Percentiles rank a stretch among this genome's conserved stretches.
phyloP scores from a whole-genome alignment of 2,113 vertebrate genomes.

The Leptosomus discolor region DNA sequence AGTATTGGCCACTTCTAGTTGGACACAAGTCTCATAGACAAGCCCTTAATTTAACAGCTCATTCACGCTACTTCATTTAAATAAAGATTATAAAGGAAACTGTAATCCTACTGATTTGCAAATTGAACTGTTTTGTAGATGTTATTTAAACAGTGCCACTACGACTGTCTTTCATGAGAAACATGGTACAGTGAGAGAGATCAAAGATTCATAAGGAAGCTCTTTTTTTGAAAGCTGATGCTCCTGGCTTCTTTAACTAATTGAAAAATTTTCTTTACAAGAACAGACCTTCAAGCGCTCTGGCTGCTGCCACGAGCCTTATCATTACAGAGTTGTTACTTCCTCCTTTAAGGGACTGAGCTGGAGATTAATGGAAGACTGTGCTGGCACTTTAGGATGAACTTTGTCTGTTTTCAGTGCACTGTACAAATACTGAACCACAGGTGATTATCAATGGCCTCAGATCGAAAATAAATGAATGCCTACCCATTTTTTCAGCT shows the following conservation, averaged over 20 bases:
- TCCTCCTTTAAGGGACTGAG: slow-evolving; percentile 66
- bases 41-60: slow-evolving; percentile 59
- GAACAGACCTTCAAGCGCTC: slow-evolving; percentile 73
- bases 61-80: slow-evolving; percentile 52
- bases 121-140: slow-evolving; percentile 70
- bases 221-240: slow-evolving; percentile 65
- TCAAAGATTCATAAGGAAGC: slow-evolving; percentile 72
- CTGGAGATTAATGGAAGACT: slow-evolving; percentile 64
- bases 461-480: background rate
- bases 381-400: slow-evolving; percentile 47
- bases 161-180: slow-evolving; percentile 59
- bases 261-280: slow-evolving; percentile 77
- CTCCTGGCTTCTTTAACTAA: slow-evolving; percentile 76
- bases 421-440: background rate
- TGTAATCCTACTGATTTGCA: slow-evolving; percentile 67
- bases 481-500: background rate
- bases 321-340: slow-evolving; percentile 69
- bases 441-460: slow-evolving; percentile 53
- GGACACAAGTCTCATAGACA: slow-evolving; percentile 7
- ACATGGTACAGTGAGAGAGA: slow-evolving; percentile 66
- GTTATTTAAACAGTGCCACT: slow-evolving; percentile 55
- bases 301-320: slow-evolving; percentile 65
- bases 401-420: slow-evolving; percentile 50
- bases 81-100: slow-evolving; percentile 43
- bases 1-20: slow-evolving; percentile 44